Evolutionary conservation across 2,113 vertebrate genomes (phyloP).

Genomic region (Hemibagrus wyckioides): DNA sequence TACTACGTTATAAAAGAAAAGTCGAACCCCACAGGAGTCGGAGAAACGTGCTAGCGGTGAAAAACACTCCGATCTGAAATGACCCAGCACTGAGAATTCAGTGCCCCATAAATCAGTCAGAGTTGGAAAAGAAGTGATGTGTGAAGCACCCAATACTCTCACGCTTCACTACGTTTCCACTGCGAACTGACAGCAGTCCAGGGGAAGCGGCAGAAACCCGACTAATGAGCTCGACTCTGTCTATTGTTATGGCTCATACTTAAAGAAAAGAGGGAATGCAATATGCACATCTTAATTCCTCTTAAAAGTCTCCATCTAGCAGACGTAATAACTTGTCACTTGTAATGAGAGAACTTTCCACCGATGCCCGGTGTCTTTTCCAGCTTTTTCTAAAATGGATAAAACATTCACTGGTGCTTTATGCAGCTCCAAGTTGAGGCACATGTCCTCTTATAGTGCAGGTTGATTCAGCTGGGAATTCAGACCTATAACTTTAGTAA

Average conservation of each 20-base stretch:
- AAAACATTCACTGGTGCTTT: constrained; percentile 40
- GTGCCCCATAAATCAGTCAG: constrained; percentile 31
- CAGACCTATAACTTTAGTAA: constrained; percentile 11
- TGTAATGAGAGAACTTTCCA: constrained; percentile 39
- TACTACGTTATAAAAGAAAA: background rate
- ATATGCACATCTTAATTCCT: constrained; percentile 42
- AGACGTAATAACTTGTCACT: constrained; percentile 40
- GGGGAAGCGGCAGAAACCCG: constrained; percentile 8
- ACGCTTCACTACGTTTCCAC: constrained; percentile 61
- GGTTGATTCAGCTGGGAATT: constrained; percentile 11
- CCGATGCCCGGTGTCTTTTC: constrained; percentile 32
- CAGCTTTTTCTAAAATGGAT: constrained; percentile 44
- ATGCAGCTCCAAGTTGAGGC: background rate
- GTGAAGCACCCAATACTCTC: constrained; percentile 42
- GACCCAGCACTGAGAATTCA: constrained; percentile 16
- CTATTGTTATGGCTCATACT: constrained; percentile 42
- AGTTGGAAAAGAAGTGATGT: constrained; percentile 44
- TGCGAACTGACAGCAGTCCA: constrained; percentile 52
- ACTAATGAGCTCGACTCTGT: constrained; percentile 41
- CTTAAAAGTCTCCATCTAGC: constrained; percentile 36
- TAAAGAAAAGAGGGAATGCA: constrained; percentile 45
- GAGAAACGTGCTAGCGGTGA: background rate
- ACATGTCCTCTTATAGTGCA: constrained; percentile 9
- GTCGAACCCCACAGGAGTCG: background rate
- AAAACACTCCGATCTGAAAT: constrained; percentile 27